Conservation (phyloP, 2,113 vertebrate genomes). For the Cacatua alba region DNA sequence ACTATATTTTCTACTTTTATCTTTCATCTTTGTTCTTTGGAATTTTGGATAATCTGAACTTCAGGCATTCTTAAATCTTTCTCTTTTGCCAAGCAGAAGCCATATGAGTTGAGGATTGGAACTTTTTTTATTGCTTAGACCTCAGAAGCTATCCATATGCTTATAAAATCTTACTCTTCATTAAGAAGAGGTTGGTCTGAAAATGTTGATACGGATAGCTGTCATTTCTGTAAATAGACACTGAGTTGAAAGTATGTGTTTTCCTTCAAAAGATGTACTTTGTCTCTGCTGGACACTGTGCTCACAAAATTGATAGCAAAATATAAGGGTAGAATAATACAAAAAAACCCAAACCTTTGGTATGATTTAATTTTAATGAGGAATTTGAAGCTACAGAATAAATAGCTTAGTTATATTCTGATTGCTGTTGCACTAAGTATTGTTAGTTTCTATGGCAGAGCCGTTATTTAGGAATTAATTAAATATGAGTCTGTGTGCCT, state of each 20-base stretch:
- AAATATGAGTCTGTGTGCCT: not conserved
- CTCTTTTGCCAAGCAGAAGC: not conserved
- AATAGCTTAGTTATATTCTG: not conserved
- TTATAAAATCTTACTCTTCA: not conserved
- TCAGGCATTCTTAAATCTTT: not conserved
- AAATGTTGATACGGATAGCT: not conserved
- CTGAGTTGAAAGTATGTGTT: not conserved
- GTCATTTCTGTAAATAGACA: not conserved
- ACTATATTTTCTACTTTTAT: not conserved
- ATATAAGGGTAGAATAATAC: not conserved
- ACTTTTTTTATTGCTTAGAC: not conserved
- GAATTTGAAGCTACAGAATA: not conserved
- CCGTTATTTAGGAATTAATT: not conserved
- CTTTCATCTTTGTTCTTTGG: not conserved
- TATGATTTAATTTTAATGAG: not conserved
- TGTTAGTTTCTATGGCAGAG: not conserved
- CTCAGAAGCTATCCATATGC: not conserved
- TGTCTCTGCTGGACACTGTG: not conserved
- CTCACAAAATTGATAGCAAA: not conserved
- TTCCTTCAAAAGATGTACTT: not conserved
- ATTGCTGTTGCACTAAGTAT: not conserved
- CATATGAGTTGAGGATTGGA: not conserved
- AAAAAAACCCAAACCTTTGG: not conserved
- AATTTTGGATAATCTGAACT: not conserved
- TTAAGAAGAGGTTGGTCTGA: not conserved